A percentile compares a stretch with the other conserved stretches of the same genome.
phyloP scores from a whole-genome alignment of 2,113 vertebrate genomes.

The Monarcha castaneiventris region DNA sequence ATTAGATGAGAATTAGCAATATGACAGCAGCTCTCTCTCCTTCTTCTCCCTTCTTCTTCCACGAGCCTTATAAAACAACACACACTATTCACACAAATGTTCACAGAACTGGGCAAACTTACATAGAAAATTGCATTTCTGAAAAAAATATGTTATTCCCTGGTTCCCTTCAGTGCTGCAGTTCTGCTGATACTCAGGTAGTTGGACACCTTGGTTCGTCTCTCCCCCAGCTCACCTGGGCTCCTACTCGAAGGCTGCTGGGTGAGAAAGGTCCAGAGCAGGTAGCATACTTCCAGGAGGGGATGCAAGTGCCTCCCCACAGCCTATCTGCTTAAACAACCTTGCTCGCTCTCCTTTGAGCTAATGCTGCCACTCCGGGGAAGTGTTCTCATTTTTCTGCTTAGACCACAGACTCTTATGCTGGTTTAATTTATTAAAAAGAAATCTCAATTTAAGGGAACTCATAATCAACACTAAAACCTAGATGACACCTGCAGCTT shows the following conservation, averaged over 20 bases:
- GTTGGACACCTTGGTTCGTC: not conserved
- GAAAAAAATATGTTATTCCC: not conserved
- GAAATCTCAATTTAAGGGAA: not conserved
- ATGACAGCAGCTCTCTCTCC: not conserved
- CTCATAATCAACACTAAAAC: not conserved
- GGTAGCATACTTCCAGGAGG: not conserved
- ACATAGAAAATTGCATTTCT: not conserved
- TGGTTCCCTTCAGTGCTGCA: not conserved
- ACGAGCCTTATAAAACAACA: not conserved
- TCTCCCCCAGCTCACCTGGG: not conserved
- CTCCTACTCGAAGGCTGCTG: fast-evolving
- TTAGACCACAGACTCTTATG: not conserved
- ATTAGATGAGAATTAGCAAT: not conserved
- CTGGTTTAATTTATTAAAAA: not conserved
- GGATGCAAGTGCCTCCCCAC: not conserved
- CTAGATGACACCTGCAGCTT: not conserved
- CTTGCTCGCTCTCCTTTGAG: not conserved
- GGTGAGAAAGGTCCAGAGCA: not conserved
- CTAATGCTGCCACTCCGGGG: not conserved
- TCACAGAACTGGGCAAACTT: not conserved
- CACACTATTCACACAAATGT: not conserved
- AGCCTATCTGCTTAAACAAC: not conserved
- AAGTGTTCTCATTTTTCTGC: not conserved
- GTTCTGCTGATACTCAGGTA: not conserved
- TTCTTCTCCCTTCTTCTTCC: not conserved